These are phyloP conservation scores for Premnoplex brunnescens DNA, from an alignment of 2,797 vertebrate species.

Conservation along the genomic window DNA sequence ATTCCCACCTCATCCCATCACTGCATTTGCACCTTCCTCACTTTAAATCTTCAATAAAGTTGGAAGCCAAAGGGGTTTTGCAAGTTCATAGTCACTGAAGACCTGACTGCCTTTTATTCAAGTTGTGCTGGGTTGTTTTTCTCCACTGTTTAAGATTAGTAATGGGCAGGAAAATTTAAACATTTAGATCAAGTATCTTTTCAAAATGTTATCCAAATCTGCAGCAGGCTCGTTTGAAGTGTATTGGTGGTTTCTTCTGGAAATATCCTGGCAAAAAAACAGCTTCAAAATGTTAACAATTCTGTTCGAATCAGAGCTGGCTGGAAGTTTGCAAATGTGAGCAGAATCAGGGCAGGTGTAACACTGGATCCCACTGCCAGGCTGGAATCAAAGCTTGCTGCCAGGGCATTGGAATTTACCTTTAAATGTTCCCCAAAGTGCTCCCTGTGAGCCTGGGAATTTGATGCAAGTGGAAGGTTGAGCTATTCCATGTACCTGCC, in stretches of 20 bases:
- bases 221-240: neutral
- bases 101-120: neutral
- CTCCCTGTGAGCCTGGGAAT: neutral
- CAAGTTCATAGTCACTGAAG: neutral
- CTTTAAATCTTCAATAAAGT: neutral
- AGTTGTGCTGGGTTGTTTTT: neutral
- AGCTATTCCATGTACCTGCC: accelerated
- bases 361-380: neutral
- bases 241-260: neutral
- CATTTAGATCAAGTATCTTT: neutral
- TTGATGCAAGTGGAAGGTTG: neutral
- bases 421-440: neutral
- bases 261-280: neutral
- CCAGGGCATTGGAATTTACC: neutral
- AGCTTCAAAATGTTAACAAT: neutral
- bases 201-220: neutral
- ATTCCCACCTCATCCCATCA: neutral
- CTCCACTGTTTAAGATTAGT: neutral
- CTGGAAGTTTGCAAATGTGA: neutral
- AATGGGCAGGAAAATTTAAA: neutral
- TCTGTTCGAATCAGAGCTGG: neutral
- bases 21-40: neutral
- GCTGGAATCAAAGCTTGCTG: neutral
- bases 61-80: neutral
- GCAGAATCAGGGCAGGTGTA: neutral